Evolutionary conservation across 2,113 vertebrate genomes (phyloP).

Genomic region (Cochlearius cochlearius): DNA sequence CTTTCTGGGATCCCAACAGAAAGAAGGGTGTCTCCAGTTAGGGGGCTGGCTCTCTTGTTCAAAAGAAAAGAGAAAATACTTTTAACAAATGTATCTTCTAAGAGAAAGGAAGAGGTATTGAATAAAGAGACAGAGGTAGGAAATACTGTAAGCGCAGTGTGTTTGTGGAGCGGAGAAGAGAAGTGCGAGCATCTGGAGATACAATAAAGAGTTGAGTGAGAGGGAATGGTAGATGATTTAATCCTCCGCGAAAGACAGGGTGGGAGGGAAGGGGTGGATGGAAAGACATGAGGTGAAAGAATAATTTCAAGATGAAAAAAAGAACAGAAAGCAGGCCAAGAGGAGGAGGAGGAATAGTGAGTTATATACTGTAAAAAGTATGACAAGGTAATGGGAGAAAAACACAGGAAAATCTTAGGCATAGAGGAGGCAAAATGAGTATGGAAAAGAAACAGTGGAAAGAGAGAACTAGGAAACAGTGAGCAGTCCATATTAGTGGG

Average conservation of each 20-base stretch:
- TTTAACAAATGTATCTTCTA: background rate
- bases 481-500: background rate
- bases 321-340: background rate
- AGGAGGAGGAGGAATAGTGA: background rate
- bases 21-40: background rate
- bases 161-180: background rate
- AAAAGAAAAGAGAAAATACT: background rate
- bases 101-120: background rate
- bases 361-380: slow-evolving; percentile 5
- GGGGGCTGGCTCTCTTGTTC: background rate
- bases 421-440: background rate
- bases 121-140: background rate
- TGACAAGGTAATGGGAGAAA: background rate
- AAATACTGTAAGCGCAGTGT: background rate
- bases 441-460: slow-evolving; percentile 1
- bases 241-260: background rate
- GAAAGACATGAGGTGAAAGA: background rate
- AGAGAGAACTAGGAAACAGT: background rate
- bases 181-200: background rate
- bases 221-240: background rate
- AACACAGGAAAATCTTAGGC: background rate
- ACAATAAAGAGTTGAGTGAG: background rate
- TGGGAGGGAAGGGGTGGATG: background rate
- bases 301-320: background rate
- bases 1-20: background rate